These are phyloP conservation scores for Plagodis pulveraria DNA, from an alignment of 2,888 invertebrate genomes.

Conservation along the genomic window DNA sequence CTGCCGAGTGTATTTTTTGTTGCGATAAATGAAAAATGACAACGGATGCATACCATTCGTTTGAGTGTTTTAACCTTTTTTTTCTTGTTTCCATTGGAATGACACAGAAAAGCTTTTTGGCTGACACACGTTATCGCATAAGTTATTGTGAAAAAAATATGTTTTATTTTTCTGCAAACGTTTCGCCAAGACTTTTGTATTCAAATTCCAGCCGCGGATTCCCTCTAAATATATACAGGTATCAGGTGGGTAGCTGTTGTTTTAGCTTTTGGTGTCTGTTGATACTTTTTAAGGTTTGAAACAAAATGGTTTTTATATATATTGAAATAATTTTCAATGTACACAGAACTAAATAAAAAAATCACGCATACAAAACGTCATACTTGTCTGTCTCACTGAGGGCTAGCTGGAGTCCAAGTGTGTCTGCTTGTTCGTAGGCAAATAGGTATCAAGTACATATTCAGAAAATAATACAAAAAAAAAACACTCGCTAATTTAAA, in stretches of 20 bases:
- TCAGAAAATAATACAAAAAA: too few relatives aligned
- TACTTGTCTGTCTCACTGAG: too few relatives aligned
- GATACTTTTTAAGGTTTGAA: constrained; percentile 5
- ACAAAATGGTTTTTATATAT: not conserved
- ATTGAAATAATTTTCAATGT: too few relatives aligned
- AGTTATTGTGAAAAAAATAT: constrained; percentile 57
- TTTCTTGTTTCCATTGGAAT: constrained; percentile 56
- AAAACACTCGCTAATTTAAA: too few relatives aligned
- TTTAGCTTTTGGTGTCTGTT: constrained; percentile 11
- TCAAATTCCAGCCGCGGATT: constrained; percentile 56
- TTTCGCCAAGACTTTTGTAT: constrained; percentile 63
- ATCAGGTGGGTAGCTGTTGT: constrained; percentile 30
- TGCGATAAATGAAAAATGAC: constrained; percentile 75
- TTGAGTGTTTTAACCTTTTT: constrained; percentile 49
- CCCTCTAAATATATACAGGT: constrained; percentile 32
- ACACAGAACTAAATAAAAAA: too few relatives aligned
- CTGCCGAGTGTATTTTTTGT: constrained; percentile 45
- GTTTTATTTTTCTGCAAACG: constrained; percentile 47
- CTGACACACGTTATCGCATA: constrained; percentile 73
- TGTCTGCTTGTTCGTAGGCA: too few relatives aligned
- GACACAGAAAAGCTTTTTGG: constrained; percentile 84
- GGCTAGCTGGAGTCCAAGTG: too few relatives aligned
- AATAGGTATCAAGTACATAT: too few relatives aligned
- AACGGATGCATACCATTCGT: constrained; percentile 66
- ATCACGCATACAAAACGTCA: too few relatives aligned